Base-by-base conservation (phyloP, 2,113 vertebrate genomes). In the Thunnus thynnus region DNA sequence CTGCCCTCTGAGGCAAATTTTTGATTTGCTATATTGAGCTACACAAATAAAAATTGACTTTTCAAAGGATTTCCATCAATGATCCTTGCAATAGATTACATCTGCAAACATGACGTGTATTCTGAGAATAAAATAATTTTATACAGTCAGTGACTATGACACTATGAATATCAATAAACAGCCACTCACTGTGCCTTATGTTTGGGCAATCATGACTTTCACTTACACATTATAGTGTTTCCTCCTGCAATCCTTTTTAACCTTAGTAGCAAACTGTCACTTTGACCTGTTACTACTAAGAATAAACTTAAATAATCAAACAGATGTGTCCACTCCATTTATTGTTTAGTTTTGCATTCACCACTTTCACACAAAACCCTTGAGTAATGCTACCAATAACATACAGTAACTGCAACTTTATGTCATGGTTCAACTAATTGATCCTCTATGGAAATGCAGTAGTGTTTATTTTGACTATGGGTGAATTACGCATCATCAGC, bases 111-210 rank as follows among this genome's bases (percentile, higher is more conserved):
- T 32, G 13, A 41, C 18, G 46, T 77, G 2, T 1, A 32, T 22
- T 41, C 3, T 16, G 27, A 68, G 14, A 51, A 58, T 2, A 32
- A 67, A 67, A 36, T 3, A 41, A n/a, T 13, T 76, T 55, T 68
- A 11, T 25, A 62, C 41, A 56, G 44, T 62, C 56, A 57, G 41
- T 72, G 17, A 16, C 55, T 22, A 18, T 50, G 55, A 51, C 13
- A 1, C 56, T 48, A 2, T 50, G 16, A 47, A 72, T 57, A 11
- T 44, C 60, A 60, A 27, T 48, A 63, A 82, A 68, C 10, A 41
- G 11, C 22, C 4, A 9, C 5, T 68, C 36, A 30, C 17, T 9
- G 14, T 51, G 4, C 47, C 50, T 50, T 13, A 16, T 58, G 17
- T 46, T 51, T 3, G 6, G 17, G 13, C 12, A 9, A 48, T 13